These are phyloP conservation scores for Psephotus haematonotus DNA, from an alignment of 2,113 vertebrate genomes.

Conservation along the genomic window DNA sequence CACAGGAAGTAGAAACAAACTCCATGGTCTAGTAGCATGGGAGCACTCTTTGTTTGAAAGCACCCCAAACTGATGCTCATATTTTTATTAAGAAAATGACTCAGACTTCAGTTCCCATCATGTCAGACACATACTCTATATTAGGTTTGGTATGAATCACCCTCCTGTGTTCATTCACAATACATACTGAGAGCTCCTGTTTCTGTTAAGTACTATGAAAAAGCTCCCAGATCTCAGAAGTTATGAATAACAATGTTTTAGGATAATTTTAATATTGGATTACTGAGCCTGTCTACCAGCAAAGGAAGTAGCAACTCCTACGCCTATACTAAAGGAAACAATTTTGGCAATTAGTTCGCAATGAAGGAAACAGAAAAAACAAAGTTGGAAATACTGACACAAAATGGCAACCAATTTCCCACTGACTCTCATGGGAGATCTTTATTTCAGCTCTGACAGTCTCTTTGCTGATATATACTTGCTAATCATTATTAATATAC, in stretches of 20 bases:
- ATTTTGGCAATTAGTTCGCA: not conserved
- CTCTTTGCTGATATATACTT: not conserved
- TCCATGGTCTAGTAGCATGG: not conserved
- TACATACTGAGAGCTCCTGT: not conserved
- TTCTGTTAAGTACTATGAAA: not conserved
- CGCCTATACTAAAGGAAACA: not conserved
- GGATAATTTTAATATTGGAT: not conserved
- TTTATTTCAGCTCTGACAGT: not conserved
- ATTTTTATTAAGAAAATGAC: not conserved
- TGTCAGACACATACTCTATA: not conserved
- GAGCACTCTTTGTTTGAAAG: not conserved
- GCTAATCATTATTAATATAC: not conserved
- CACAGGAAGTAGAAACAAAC: not conserved
- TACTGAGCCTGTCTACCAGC: not conserved
- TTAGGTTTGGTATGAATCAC: not conserved
- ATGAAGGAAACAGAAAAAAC: not conserved
- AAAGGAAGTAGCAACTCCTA: not conserved
- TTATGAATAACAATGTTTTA: not conserved
- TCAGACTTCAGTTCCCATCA: not conserved
- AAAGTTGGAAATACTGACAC: not conserved
- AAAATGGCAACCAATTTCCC: not conserved
- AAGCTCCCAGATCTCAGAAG: not conserved
- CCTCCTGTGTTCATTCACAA: not conserved
- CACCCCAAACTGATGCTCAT: not conserved
- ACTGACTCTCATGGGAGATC: not conserved